Evolutionary conservation across 1,140 invertebrate species (phyloP).

Genomic region (Hypsibius dujardini): DNA sequence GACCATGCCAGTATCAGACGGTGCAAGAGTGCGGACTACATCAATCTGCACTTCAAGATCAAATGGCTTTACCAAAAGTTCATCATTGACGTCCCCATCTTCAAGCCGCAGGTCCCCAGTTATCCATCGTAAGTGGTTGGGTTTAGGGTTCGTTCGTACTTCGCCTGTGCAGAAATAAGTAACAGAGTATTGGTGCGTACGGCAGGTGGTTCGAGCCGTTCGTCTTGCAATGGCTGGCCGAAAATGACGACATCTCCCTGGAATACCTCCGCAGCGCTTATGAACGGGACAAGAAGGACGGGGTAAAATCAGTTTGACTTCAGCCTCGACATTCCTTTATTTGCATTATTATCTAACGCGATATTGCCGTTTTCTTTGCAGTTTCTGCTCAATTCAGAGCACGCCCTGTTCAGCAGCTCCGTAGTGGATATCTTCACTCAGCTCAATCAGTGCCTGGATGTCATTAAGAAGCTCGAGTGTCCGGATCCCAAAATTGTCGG

Average conservation of each 20-base stretch:
- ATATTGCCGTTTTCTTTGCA: constrained; percentile 36
- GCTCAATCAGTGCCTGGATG: constrained; percentile 96
- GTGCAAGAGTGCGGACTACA: constrained; percentile 94
- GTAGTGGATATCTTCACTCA: constrained; percentile 99
- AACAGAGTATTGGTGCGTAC: not conserved
- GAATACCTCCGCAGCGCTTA: constrained; percentile 98
- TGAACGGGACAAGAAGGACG: constrained; percentile 93
- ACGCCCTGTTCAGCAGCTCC: constrained; percentile 95
- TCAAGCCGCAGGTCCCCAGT: constrained; percentile 75
- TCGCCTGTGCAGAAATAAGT: too few relatives aligned
- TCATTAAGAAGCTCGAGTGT: constrained; percentile 94
- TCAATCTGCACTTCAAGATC: constrained; percentile 98
- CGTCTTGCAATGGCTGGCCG: constrained; percentile 99
- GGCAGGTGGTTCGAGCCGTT: constrained; percentile 93
- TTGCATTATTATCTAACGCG: constrained; percentile 11
- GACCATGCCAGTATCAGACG: constrained; percentile 87
- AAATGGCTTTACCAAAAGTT: constrained; percentile 98
- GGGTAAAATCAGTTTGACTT: constrained; percentile 44
- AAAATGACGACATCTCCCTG: constrained; percentile 96
- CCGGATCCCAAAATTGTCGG: constrained; percentile 77
- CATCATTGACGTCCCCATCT: constrained; percentile 90
- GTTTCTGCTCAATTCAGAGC: constrained; percentile 98
- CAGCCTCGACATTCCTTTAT: not conserved
- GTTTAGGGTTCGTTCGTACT: constrained; percentile 15
- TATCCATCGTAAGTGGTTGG: constrained; percentile 61